Conservation (phyloP, 2,797 vertebrate species). For the Microctenopoma lineatum region DNA sequence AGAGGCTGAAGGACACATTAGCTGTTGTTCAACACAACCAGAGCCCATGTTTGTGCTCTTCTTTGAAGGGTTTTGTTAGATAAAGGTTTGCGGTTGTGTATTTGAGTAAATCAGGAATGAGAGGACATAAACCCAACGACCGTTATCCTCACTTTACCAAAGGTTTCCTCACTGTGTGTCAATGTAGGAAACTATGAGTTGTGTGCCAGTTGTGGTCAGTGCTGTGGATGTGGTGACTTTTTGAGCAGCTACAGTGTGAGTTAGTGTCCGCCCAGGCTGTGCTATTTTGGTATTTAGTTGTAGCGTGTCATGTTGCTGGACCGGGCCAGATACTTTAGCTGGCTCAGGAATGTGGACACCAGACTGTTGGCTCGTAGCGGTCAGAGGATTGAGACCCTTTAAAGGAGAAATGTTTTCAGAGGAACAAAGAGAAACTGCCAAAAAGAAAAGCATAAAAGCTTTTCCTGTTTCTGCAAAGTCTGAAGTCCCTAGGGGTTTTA, state of each 20-base stretch:
- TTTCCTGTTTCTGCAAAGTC: slow-evolving; percentile 17
- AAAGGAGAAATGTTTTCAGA: slow-evolving; percentile 54
- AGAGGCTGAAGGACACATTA: slow-evolving; percentile 58
- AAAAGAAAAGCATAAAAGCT: background rate
- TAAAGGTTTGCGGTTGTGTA: background rate
- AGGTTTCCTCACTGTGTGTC: background rate
- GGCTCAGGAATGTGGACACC: slow-evolving; percentile 55
- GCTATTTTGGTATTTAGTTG: slow-evolving; percentile 66
- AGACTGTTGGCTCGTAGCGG: slow-evolving; percentile 42
- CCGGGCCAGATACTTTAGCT: slow-evolving; percentile 43
- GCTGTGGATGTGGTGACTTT: slow-evolving; percentile 33
- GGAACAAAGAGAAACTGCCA: slow-evolving; percentile 28
- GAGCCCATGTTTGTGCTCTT: background rate
- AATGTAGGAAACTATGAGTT: background rate
- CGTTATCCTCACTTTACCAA: background rate
- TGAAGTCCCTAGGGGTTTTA: slow-evolving; percentile 14
- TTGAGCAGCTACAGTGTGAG: slow-evolving; percentile 37
- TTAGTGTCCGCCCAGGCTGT: slow-evolving; percentile 41
- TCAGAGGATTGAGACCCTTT: slow-evolving; percentile 49
- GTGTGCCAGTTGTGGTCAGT: background rate
- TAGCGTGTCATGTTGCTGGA: slow-evolving; percentile 65
- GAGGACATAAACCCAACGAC: background rate
- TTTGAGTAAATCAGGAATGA: background rate
- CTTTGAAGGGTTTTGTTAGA: background rate
- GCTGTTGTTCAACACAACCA: slow-evolving; percentile 1